Percentiles rank a stretch among this genome's conserved stretches.
Evolutionary conservation across 30 jellyfish, hydroid and myxozoan species (phyloP).

Genomic region (Pseudorhiza aurosa): DNA sequence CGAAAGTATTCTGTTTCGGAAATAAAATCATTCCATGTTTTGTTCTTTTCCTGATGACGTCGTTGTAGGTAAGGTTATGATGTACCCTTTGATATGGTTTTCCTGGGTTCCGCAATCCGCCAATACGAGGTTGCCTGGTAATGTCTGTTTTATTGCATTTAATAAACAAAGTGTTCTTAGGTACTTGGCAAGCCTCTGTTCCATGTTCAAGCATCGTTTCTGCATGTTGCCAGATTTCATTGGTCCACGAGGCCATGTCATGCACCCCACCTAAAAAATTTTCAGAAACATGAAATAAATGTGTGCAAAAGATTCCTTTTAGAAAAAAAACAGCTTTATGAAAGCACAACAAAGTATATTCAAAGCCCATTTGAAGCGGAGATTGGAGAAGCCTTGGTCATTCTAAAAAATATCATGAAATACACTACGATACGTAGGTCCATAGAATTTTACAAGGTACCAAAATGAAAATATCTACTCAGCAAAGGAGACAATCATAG

Average conservation of each 20-base stretch:
- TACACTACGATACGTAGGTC: no score
- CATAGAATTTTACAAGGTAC: no score
- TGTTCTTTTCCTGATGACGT: conserved; percentile 13
- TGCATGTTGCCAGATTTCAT: conserved; percentile 75
- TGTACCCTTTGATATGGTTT: conserved; percentile 43
- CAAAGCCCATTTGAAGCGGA: no score
- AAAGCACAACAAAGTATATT: no score
- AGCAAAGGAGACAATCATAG: no score
- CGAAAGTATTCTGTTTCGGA: background rate
- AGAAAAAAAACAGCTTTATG: background rate
- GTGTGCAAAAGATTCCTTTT: background rate
- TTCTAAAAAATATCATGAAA: no score
- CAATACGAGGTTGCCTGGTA: background rate
- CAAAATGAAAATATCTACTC: no score
- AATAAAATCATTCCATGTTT: conserved; percentile 20
- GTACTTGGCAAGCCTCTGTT: conserved; percentile 60
- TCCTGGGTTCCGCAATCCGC: conserved; percentile 68
- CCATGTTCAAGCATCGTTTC: conserved; percentile 84
- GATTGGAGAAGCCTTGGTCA: no score
- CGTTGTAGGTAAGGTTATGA: conserved; percentile 28
- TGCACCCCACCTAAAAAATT: conserved; percentile 72
- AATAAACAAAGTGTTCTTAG: conserved; percentile 55
- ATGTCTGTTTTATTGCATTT: conserved; percentile 32
- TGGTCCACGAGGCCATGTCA: conserved; percentile 95
- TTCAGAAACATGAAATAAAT: no score